Percentiles rank a stretch among this genome's conserved stretches.
Evolutionary conservation across 2,113 vertebrate genomes (phyloP).

Genomic region (Cnemophilus loriae): DNA sequence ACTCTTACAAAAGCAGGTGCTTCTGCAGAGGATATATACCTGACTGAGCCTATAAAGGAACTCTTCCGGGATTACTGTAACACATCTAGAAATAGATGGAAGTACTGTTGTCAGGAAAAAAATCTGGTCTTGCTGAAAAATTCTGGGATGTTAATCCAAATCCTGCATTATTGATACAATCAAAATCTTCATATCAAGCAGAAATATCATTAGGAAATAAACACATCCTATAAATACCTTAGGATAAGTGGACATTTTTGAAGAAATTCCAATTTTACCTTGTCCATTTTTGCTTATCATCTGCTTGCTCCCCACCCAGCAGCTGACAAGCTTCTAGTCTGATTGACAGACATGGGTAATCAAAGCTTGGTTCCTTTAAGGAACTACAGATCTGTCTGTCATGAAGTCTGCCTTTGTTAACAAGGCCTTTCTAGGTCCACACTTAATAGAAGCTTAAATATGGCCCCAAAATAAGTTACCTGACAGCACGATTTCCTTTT

Average conservation of each 20-base stretch:
- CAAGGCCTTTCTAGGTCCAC: background rate
- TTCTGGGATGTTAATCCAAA: background rate
- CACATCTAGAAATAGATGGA: background rate
- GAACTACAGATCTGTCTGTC: background rate
- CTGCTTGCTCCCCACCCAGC: background rate
- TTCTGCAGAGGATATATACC: background rate
- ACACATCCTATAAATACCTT: background rate
- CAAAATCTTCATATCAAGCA: background rate
- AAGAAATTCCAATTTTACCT: background rate
- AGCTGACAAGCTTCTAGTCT: background rate
- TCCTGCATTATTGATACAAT: background rate
- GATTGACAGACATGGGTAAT: background rate
- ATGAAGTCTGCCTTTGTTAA: background rate
- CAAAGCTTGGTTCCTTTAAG: background rate
- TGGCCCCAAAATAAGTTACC: background rate
- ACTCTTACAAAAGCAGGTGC: background rate
- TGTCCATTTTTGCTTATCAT: background rate
- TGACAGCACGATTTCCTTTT: background rate
- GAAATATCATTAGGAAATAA: background rate
- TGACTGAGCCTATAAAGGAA: background rate
- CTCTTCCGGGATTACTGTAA: background rate
- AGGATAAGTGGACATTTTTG: background rate
- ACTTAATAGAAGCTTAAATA: background rate
- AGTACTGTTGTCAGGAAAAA: background rate
- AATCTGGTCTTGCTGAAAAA: background rate